Base-by-base conservation (phyloP, 2,888 invertebrate species). In the Anthrax anthrax region DNA sequence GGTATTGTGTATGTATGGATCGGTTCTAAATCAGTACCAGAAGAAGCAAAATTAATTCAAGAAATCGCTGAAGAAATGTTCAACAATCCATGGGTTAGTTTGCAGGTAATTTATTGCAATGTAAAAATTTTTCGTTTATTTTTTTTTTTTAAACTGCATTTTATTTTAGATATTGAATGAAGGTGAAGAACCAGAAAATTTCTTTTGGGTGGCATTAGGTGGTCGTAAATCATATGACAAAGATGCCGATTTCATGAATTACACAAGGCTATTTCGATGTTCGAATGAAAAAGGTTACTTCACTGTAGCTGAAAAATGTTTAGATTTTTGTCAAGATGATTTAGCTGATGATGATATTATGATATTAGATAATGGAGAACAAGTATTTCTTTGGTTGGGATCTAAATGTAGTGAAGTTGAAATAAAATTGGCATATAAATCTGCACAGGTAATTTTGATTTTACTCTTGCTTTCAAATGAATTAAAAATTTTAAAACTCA, bases 261-360 rank as follows among this genome's bases (percentile, higher is more conserved):
- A 80, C 68, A 90, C 94, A 2, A 75, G 98, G 42, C 74, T 98
- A 37, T 98, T 99, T 72, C 79, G 98, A 46, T 98, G 98, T 69
- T 98, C 97, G 40, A 99, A 98, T 67, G 98, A 98, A 64, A 96
- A 96, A 64, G 98, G 98, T 6, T 99, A 96, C 70, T 99, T 98
- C 68, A 88, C 90, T 1, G 95, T 98, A 37, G 96, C 96, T 1
- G 98, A 99, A 69, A 99, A 99, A 65, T 98, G 97, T 70, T 58
- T 67, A 1, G 67, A 65, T 50, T 64, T 64, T 56, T 71, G 72
- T 43, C 67, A 94, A 85, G 98, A 98, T 65, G 98, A 98, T 70
- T 73, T 98, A 56, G 96, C 96, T 2, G 97, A 98, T 70, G 97
- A 99, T 65, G 98, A 99, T 68, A 96, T 98, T 36, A 98, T 98